Base-by-base conservation (phyloP, 2,888 invertebrate genomes). In the Athetis lepigone region DNA sequence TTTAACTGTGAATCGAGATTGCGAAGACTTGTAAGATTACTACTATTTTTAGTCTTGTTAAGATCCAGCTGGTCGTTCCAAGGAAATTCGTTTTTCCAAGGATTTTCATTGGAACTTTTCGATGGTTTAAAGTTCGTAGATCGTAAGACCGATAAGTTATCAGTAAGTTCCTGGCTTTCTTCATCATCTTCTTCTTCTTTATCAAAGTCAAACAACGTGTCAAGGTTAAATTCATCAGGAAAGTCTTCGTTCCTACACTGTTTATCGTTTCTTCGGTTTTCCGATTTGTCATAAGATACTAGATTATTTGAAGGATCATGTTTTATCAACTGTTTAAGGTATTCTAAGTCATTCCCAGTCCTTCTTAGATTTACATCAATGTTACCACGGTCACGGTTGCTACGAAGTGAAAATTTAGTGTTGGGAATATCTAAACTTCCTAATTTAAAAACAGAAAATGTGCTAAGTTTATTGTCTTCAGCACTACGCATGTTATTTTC, bases 391-490 rank as follows among this genome's bases (percentile, higher is more conserved):
- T 46, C 11, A 0, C 50, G 5, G 9, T 52, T 13, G 37, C 52
- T 54, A 11, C 2, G 19, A n/a, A 29, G 11, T 47, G 40, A 16
- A n/a, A 16, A 16, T 45, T 27, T 16, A 49, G n/a, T 2, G 8
- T 71, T 33, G 9, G 36, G 33, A 16, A 39, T 39, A 23, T 71
- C 16, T 19, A 27, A 25, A 37, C 19, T 55, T 19, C 8, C 33
- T 25, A 45, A 21, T 33, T 21, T 9, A 19, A 65, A 16, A 18
- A 18, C 33, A 4, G 39, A 23, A 8, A 18, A 4, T 23, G 59
- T 40, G 8, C 0, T 45, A 25, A 42, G 25, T 19, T 13, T 18
- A 37, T 37, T 18, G 2, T 43, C 43, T 37, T 43, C 23, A 36
- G n/a, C n/a, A 33, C 9, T 42, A 3, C 36, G 19, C 5, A n/a